phyloP scores from a whole-genome alignment of 1,140 invertebrate species.

The Callitettix versicolor region DNA sequence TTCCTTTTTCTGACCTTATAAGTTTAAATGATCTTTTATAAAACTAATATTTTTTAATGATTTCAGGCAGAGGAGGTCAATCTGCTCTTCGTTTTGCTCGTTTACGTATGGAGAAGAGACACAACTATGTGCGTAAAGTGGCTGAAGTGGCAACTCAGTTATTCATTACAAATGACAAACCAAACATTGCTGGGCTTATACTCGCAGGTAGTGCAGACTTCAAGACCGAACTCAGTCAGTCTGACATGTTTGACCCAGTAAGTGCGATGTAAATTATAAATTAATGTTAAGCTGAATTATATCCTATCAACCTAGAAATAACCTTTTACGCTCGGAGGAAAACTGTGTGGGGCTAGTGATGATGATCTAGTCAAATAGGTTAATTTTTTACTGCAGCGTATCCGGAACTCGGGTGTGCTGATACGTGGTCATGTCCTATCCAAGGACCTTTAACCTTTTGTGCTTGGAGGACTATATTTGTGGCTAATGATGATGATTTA shows the following conservation, averaged over 20 bases:
- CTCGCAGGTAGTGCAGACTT: conserved; percentile 98
- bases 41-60: too few species aligned
- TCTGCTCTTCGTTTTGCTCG: conserved; percentile 98
- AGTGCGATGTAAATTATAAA: conserved; percentile 34
- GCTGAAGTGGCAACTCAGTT: conserved; percentile 95
- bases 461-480: too few species aligned
- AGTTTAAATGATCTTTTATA: background rate
- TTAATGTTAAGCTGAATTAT: conserved; percentile 13
- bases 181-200: conserved; percentile 94
- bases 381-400: too few species aligned
- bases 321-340: too few species aligned
- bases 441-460: too few species aligned
- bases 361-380: too few species aligned
- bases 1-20: too few species aligned
- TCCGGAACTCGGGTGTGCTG: too few species aligned
- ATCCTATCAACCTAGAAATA: too few species aligned
- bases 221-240: conserved; percentile 98
- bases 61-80: conserved; percentile 87
- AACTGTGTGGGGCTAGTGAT: too few species aligned
- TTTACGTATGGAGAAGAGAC: conserved; percentile 97
- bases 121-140: conserved; percentile 99
- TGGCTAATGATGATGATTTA: too few species aligned
- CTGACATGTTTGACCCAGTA: conserved; percentile 99
- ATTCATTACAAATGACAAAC: conserved; percentile 96
- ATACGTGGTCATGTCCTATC: too few species aligned